phyloP scores from a whole-genome alignment of 2,113 vertebrate species.

The Naja naja region DNA sequence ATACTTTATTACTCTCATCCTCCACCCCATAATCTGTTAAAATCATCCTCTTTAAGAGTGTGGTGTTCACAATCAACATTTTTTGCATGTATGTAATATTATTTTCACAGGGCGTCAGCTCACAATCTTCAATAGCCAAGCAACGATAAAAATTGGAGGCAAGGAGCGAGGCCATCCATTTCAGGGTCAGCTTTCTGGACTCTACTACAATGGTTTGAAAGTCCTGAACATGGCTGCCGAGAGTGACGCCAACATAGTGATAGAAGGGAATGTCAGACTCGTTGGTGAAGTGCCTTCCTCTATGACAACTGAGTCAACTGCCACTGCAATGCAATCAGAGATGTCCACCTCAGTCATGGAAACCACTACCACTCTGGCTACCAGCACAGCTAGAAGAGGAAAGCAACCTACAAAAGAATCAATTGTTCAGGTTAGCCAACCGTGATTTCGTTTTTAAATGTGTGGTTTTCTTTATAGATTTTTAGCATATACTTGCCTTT shows the following conservation, averaged over 20 bases:
- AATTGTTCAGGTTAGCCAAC: constrained; percentile 80
- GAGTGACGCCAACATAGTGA: constrained; percentile 91
- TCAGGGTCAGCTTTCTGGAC: constrained; percentile 98
- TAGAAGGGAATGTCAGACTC: constrained; percentile 95
- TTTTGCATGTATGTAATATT: constrained; percentile 92
- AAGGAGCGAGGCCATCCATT: constrained; percentile 92
- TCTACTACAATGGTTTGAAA: constrained; percentile 99
- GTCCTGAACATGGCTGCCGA: constrained; percentile 99
- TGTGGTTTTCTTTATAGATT: constrained; percentile 12
- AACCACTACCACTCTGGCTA: constrained; percentile 93
- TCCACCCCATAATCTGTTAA: constrained; percentile 87
- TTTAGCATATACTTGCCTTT: background rate
- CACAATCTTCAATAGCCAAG: constrained; percentile 99
- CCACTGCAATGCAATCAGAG: constrained; percentile 94
- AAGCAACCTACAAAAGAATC: constrained; percentile 91
- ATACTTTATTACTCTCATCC: constrained; percentile 98
- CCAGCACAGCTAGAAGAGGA: constrained; percentile 82
- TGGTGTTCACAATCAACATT: constrained; percentile 82
- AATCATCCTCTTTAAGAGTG: constrained; percentile 74
- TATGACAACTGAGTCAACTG: constrained; percentile 96
- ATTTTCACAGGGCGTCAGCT: constrained; percentile 96
- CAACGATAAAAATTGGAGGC: constrained; percentile 98
- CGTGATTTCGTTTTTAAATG: background rate
- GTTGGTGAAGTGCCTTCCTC: constrained; percentile 97
- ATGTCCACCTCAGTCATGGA: constrained; percentile 97